Evolutionary conservation across 2,113 vertebrate genomes (phyloP), one percentile per base, ranked within the genome.

Genomic region (Phoenicopterus ruber): DNA sequence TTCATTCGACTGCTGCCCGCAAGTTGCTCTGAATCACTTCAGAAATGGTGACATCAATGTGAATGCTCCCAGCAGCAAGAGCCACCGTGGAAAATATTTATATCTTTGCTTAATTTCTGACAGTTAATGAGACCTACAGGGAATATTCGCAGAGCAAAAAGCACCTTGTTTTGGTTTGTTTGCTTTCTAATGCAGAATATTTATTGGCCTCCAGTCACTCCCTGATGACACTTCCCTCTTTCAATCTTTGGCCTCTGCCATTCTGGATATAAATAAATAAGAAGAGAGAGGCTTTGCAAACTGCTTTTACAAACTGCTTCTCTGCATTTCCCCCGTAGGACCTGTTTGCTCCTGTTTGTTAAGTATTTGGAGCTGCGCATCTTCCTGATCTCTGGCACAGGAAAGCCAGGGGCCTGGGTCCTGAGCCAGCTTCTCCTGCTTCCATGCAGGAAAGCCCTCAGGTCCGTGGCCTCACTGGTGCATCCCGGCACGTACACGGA

Each of bases 81-180:
- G 31, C 34, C 80, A 40, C 65, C 19, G 36, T 72, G 77, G 81
- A 93, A 92, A 91, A 79, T 47, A 16, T 81, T 88, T 79, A 44
- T 82, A 34, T 65, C 81, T 92, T 80, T 82, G 54, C 58, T 72
- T 95, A 95, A 94, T 96, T 93, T 94, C 58, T 82, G 93, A 57
- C 69, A 87, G 92, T 58, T 96, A 96, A 97, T 96, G 88, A 97
- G 95, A 93, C 70, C 96, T 79, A 93, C 46, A 31, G 96, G 93
- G 97, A 94, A 91, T 94, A 83, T 50, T 46, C 62, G 40, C 9
- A 76, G 69, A 89, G 70, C 47, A 94, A 79, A 90, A 91, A 79
- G 34, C 44, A 79, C 86, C 70, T 94, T 93, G 52, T 69, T 96
- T 94, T 82, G 36, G 21, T 32, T 94, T 94, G 80, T 82, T 94